phyloP scores from a whole-genome alignment of 2,113 vertebrate species.

The Cyprinodon brontotheroides region DNA sequence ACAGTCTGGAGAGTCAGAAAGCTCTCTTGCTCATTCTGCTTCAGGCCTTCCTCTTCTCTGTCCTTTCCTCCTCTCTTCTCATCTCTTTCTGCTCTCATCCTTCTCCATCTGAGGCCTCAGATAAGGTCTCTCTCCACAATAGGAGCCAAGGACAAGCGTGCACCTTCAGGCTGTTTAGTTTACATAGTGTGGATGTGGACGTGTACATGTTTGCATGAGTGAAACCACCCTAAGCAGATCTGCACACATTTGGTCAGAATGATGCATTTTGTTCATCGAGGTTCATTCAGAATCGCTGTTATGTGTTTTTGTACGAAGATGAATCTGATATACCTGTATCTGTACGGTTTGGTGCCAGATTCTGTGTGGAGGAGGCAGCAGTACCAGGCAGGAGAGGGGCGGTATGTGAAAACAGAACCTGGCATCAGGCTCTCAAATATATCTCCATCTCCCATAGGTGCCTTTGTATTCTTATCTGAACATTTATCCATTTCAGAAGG shows the following conservation, averaged over 20 bases:
- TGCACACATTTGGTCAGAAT: conserved; percentile 1
- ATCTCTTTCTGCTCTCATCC: conserved; percentile 68
- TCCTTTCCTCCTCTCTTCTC: conserved; percentile 65
- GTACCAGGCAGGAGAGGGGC: conserved; percentile 53
- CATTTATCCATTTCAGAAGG: conserved; percentile 44
- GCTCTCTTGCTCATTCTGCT: conserved; percentile 72
- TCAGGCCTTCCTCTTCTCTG: conserved; percentile 70
- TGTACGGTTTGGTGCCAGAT: conserved; percentile 47
- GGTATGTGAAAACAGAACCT: conserved; percentile 64
- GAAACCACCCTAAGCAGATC: conserved; percentile 1
- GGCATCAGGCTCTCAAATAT: conserved; percentile 63
- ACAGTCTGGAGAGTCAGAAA: conserved; percentile 72
- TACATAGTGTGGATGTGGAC: conserved; percentile 14
- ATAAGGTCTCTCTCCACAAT: conserved; percentile 68
- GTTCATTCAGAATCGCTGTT: conserved; percentile 28
- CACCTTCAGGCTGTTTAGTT: conserved; percentile 51
- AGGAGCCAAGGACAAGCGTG: conserved; percentile 63
- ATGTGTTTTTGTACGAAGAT: conserved; percentile 8
- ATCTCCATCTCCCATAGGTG: conserved; percentile 64
- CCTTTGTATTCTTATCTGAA: conserved; percentile 64
- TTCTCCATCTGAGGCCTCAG: conserved; percentile 68
- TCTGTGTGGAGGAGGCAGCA: conserved; percentile 58
- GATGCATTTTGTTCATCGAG: neutral
- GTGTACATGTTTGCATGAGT: neutral
- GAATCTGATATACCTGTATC: conserved; percentile 51